Evolutionary conservation across 2,113 vertebrate genomes (phyloP).

Genomic region (Peromyscus maniculatus): DNA sequence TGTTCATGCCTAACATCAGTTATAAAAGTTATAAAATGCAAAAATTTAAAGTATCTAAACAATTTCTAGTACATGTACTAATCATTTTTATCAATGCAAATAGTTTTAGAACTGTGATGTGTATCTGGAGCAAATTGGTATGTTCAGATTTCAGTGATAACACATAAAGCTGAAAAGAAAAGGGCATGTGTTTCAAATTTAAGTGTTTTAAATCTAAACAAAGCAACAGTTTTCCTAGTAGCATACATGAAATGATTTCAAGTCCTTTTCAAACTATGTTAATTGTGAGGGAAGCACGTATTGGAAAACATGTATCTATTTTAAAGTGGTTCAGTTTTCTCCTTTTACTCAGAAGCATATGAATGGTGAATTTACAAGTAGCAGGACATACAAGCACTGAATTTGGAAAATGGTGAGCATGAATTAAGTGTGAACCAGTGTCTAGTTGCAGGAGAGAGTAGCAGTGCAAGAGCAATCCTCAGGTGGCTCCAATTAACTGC

Average conservation of each 20-base stretch:
- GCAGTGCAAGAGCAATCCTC: conserved; percentile 52
- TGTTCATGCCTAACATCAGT: background rate
- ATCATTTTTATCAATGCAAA: background rate
- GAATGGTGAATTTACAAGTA: conserved; percentile 41
- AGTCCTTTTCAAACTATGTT: conserved; percentile 46
- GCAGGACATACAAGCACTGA: background rate
- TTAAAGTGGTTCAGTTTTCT: background rate
- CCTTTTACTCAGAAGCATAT: background rate
- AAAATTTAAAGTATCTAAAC: background rate
- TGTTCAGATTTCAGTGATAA: background rate
- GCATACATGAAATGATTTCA: background rate
- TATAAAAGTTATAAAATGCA: background rate
- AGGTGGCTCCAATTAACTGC: conserved; percentile 75
- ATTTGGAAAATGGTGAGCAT: background rate
- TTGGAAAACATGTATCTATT: conserved; percentile 48
- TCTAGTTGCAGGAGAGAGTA: conserved; percentile 1
- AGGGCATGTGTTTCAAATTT: conserved; percentile 37
- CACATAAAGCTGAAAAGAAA: background rate
- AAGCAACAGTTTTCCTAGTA: conserved; percentile 20
- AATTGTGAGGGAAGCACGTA: conserved; percentile 27
- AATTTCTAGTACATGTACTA: background rate
- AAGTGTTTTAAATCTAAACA: background rate
- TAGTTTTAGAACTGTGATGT: conserved; percentile 22
- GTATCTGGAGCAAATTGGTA: background rate
- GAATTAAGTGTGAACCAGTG: background rate